Evolutionary conservation across 30 jellyfish, hydroid and myxozoan species (phyloP).

Genomic region (Clytia hemisphaerica): DNA sequence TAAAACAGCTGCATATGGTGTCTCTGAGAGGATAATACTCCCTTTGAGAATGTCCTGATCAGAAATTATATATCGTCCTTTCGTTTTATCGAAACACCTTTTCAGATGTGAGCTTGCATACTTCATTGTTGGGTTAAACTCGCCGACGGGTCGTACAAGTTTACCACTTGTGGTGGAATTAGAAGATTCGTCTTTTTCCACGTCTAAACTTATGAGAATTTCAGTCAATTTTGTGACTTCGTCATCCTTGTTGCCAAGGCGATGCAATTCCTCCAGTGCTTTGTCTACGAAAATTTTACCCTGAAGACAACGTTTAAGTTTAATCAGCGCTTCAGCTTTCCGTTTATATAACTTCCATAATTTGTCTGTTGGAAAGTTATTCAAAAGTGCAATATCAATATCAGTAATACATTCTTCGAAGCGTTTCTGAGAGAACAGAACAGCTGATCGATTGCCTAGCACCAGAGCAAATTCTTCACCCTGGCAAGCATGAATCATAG

Average conservation of each 20-base stretch:
- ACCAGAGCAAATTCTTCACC: slow-evolving; percentile 29
- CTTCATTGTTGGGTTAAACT: not conserved
- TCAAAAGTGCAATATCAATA: slow-evolving; percentile 41
- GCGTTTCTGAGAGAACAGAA: slow-evolving; percentile 24
- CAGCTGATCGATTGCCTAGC: slow-evolving; percentile 90
- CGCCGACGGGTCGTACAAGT: slow-evolving; percentile 17
- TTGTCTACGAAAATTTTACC: too few relatives aligned
- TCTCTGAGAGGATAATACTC: slow-evolving; percentile 43
- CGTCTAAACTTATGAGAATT: too few relatives aligned
- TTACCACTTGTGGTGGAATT: too few relatives aligned
- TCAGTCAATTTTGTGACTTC: too few relatives aligned
- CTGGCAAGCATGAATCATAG: slow-evolving; percentile 22
- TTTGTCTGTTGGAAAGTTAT: slow-evolving; percentile 31
- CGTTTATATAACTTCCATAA: slow-evolving; percentile 30
- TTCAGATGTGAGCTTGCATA: slow-evolving; percentile 4
- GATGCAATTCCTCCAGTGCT: too few relatives aligned
- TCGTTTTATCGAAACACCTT: slow-evolving; percentile 2
- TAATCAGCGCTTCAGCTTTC: slow-evolving; percentile 14
- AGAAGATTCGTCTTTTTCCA: too few relatives aligned
- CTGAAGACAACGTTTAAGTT: not conserved
- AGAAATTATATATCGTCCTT: slow-evolving; percentile 68
- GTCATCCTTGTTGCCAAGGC: too few relatives aligned
- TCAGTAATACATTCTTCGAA: slow-evolving; percentile 57
- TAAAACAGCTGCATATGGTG: slow-evolving; percentile 65
- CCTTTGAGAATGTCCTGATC: slow-evolving; percentile 44